Percentiles rank a stretch among this genome's conserved stretches.
These are phyloP conservation scores for Gambelia wislizenii DNA, from an alignment of 2,797 vertebrate species.

Conservation along the genomic window DNA sequence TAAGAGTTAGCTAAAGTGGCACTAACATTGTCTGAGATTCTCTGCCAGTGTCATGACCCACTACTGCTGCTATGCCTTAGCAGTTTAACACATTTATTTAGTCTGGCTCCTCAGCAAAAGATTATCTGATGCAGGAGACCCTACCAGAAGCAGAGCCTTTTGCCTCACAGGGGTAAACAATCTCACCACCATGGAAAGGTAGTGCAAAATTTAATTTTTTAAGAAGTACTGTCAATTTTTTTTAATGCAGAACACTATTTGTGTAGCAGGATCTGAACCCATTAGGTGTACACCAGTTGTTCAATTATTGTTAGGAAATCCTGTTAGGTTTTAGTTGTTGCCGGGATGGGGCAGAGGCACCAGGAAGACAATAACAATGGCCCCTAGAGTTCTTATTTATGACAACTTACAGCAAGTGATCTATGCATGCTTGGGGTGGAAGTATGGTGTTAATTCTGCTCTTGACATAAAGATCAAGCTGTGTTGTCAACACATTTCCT, in stretches of 20 bases:
- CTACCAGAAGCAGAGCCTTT: no score
- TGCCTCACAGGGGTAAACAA: no score
- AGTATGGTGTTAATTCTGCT: slow-evolving; percentile 25
- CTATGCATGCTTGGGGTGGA: neutral
- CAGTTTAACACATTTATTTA: no score
- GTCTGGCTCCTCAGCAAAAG: no score
- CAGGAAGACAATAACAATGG: neutral
- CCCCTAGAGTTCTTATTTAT: neutral
- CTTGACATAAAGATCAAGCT: slow-evolving; percentile 24
- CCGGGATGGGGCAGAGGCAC: neutral
- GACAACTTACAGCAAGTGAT: neutral
- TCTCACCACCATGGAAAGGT: no score
- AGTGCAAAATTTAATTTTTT: neutral
- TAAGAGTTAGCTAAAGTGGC: no score
- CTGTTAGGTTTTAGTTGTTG: neutral
- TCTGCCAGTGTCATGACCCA: no score
- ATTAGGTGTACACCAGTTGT: slow-evolving; percentile 1
- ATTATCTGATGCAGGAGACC: no score
- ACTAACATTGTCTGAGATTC: no score
- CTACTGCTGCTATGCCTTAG: no score
- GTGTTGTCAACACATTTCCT: neutral
- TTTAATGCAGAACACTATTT: neutral
- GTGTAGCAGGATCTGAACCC: neutral
- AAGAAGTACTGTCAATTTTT: neutral
- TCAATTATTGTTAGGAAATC: neutral